Conservation (phyloP, 2,797 vertebrate genomes). For the Hyperoplus lanceolatus region DNA sequence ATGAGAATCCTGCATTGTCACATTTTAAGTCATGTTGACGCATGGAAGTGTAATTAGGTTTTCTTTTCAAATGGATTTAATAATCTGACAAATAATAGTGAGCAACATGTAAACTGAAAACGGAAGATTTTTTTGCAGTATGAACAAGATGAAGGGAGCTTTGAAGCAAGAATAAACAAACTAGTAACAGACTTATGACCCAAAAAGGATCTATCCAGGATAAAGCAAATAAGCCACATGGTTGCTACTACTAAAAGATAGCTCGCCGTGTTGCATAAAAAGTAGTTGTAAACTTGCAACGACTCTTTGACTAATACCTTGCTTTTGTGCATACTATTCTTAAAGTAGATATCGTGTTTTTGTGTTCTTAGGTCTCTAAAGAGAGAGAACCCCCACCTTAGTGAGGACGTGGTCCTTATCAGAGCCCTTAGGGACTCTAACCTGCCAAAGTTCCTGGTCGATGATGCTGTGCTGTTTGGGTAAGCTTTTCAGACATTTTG, state of each 20-base stretch:
- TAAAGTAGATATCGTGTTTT: background rate
- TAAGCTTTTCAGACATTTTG: conserved; percentile 48
- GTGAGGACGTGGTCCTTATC: conserved; percentile 90
- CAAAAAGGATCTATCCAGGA: background rate
- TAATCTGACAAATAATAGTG: background rate
- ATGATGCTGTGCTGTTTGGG: conserved; percentile 89
- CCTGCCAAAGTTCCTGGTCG: conserved; percentile 90
- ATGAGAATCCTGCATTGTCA: background rate
- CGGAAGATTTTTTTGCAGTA: background rate
- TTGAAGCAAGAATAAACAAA: background rate
- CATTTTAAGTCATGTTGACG: background rate
- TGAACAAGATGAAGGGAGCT: background rate
- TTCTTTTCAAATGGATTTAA: background rate
- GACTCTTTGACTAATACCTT: background rate
- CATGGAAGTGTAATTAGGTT: background rate
- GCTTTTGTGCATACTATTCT: background rate
- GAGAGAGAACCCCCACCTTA: conserved; percentile 88
- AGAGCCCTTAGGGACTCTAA: conserved; percentile 90
- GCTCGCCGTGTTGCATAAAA: background rate
- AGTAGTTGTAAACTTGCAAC: conserved; percentile 2
- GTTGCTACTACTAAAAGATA: background rate
- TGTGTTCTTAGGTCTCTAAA: conserved; percentile 86
- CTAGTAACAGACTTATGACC: background rate
- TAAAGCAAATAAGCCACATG: background rate
- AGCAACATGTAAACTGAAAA: background rate